phyloP scores from a whole-genome alignment of 2,797 vertebrate genomes.

The Neoniphon sammara region DNA sequence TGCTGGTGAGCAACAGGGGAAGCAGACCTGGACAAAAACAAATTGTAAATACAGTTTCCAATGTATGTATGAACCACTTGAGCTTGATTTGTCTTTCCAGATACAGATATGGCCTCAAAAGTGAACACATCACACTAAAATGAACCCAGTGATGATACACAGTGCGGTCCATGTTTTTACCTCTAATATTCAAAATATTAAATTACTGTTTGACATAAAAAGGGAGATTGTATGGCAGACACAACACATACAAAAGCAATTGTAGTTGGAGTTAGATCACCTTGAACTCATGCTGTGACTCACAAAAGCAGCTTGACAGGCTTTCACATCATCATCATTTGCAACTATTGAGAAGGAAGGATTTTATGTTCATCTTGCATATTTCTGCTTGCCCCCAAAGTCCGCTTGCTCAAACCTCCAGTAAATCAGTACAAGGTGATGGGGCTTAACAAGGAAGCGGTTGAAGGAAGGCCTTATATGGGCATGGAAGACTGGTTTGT shows the following conservation, averaged over 20 bases:
- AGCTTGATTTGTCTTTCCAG: constrained; percentile 22
- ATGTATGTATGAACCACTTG: constrained; percentile 26
- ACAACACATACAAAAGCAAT: not conserved
- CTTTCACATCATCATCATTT: too few species aligned
- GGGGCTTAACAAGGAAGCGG: constrained; percentile 34
- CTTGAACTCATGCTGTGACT: constrained; percentile 21
- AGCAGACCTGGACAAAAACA: constrained; percentile 55
- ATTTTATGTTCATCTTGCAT: constrained; percentile 18
- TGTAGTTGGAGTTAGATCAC: not conserved
- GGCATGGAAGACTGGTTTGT: constrained; percentile 22
- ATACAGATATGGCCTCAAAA: constrained; percentile 8
- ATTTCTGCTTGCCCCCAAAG: constrained; percentile 3
- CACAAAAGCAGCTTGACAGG: constrained; percentile 20
- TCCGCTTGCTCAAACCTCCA: constrained; percentile 3
- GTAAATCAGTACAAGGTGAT: constrained; percentile 38
- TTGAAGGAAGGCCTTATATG: constrained; percentile 32
- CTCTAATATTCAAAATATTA: not conserved
- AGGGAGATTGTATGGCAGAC: not conserved
- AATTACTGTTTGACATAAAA: not conserved
- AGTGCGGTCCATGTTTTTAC: too few species aligned
- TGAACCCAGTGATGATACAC: not conserved
- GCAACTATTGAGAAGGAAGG: not conserved
- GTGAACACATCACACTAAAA: not conserved
- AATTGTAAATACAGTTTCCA: constrained; percentile 32
- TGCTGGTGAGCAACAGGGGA: constrained; percentile 56